phyloP scores from a whole-genome alignment of 2,113 vertebrate species.

The Hassar affinis region DNA sequence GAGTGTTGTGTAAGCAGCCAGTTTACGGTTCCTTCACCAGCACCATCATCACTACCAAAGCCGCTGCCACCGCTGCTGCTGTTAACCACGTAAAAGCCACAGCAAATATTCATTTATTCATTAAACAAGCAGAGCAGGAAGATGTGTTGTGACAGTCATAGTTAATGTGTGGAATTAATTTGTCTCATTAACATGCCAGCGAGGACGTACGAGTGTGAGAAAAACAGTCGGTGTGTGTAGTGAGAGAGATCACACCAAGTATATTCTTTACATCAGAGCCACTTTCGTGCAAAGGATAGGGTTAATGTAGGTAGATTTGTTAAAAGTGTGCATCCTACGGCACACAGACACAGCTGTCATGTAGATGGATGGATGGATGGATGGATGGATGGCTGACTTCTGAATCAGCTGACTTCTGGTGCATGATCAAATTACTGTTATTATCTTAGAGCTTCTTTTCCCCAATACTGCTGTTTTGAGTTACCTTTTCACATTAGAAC shows the following conservation, averaged over 20 bases:
- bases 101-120: constrained; percentile 82
- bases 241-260: background rate
- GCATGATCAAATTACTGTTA: constrained; percentile 65
- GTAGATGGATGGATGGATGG: constrained; percentile 69
- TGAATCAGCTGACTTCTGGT: constrained; percentile 68
- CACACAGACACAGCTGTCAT: constrained; percentile 50
- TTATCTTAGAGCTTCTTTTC: constrained; percentile 37
- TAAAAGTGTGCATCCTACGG: constrained; percentile 58
- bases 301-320: constrained; percentile 47
- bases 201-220: background rate
- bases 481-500: background rate
- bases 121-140: constrained; percentile 69
- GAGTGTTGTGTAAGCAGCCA: background rate
- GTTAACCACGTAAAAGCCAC: constrained; percentile 57
- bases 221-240: background rate
- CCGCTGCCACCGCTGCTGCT: constrained; percentile 4
- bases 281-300: constrained; percentile 9
- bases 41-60: background rate
- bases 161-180: constrained; percentile 76
- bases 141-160: constrained; percentile 69
- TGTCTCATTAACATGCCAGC: constrained; percentile 62
- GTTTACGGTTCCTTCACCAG: constrained; percentile 31
- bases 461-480: constrained; percentile 47
- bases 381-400: constrained; percentile 58
- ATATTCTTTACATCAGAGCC: constrained; percentile 14